phyloP scores from a whole-genome alignment of 2,797 vertebrate species.

The Cynodonichthys magdalenae region DNA sequence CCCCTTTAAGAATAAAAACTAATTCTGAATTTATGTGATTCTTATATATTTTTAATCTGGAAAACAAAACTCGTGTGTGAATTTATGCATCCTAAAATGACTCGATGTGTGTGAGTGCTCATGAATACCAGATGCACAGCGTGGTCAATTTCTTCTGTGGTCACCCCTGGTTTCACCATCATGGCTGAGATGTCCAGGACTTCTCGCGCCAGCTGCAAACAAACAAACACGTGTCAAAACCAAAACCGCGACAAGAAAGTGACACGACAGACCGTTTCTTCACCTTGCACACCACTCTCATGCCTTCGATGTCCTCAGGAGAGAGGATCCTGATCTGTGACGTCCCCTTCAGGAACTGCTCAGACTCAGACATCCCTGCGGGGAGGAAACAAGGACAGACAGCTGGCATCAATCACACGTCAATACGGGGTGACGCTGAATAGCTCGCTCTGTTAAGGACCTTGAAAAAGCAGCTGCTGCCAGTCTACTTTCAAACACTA shows the following conservation, averaged over 20 bases:
- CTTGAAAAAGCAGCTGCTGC: conserved; percentile 22
- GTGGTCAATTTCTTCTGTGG: conserved; percentile 98
- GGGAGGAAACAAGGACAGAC: conserved; percentile 28
- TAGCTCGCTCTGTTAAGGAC: conserved; percentile 8
- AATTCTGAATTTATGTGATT: too few relatives aligned
- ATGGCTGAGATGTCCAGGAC: conserved; percentile 93
- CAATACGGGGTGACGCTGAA: conserved; percentile 3
- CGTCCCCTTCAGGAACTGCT: conserved; percentile 97
- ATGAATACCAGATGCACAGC: conserved; percentile 92
- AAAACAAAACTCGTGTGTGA: too few relatives aligned
- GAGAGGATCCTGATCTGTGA: conserved; percentile 97
- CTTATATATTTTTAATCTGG: too few relatives aligned
- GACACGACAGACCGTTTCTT: accelerated
- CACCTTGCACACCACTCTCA: conserved; percentile 95
- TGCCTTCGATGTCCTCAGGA: conserved; percentile 93
- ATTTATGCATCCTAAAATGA: neutral
- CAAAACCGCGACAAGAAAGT: neutral
- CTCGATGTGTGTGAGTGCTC: conserved; percentile 1
- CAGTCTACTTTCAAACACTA: conserved; percentile 9
- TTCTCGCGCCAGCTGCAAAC: conserved; percentile 92
- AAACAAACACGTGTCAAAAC: neutral
- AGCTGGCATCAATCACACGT: conserved; percentile 28
- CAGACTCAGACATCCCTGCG: conserved; percentile 96
- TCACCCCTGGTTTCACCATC: conserved; percentile 96
- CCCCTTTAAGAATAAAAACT: too few relatives aligned